phyloP scores from a whole-genome alignment of 2,797 vertebrate species.

The Tokudaia muenninki region DNA sequence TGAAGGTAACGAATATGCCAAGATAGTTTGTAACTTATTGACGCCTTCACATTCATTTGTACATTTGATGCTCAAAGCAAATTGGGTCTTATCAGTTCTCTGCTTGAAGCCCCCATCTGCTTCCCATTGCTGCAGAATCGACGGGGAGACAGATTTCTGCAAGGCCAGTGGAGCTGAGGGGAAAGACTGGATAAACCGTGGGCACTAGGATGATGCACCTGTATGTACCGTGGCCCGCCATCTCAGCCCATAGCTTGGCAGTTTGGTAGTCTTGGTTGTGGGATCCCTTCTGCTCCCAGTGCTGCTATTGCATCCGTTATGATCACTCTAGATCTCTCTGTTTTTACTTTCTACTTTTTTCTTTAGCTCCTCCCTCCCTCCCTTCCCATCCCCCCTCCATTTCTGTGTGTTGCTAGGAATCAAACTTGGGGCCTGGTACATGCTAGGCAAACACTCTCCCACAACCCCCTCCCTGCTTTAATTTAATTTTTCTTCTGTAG shows the following conservation, averaged over 20 bases:
- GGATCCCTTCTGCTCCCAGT: background rate
- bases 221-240: background rate
- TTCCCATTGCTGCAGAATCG: background rate
- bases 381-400: background rate
- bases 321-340: constrained; percentile 5
- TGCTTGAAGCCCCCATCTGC: constrained; percentile 35
- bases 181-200: background rate
- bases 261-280: background rate
- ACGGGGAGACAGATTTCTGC: background rate
- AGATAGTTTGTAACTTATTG: constrained; percentile 28
- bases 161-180: background rate
- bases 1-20: constrained; percentile 45
- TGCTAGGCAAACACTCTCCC: background rate
- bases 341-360: constrained; percentile 40
- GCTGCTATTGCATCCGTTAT: background rate
- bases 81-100: constrained; percentile 47
- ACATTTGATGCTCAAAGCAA: constrained; percentile 50
- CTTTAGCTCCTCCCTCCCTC: background rate
- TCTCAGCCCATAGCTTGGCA: background rate
- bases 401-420: background rate
- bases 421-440: background rate
- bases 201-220: background rate
- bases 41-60: constrained; percentile 38
- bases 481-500: background rate
- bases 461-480: background rate